Percentiles rank a stretch among this genome's conserved stretches.
These are phyloP conservation scores for Ameiurus melas DNA, from an alignment of 2,113 vertebrate species.

Conservation along the genomic window DNA sequence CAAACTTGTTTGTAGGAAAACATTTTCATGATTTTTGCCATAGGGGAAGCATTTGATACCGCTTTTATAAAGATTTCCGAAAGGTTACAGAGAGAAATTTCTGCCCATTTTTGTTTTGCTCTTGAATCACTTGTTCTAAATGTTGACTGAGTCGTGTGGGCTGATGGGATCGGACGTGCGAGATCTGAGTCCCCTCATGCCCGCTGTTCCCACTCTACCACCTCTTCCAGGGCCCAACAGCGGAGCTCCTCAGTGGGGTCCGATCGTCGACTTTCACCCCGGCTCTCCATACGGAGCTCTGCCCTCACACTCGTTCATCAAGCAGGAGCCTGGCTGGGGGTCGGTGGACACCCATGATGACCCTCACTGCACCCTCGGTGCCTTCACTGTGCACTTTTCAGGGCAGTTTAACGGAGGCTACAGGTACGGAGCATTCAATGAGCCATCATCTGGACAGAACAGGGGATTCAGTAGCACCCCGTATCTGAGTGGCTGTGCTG, in stretches of 20 bases:
- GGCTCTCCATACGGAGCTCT: constrained; percentile 82
- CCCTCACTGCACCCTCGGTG: constrained; percentile 87
- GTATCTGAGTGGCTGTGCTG: constrained; percentile 87
- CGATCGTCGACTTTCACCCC: constrained; percentile 90
- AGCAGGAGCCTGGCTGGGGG: constrained; percentile 94
- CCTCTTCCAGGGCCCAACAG: constrained; percentile 79
- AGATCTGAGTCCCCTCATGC: constrained; percentile 86
- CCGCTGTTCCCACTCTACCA: constrained; percentile 81
- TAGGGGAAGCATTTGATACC: neutral
- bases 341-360: constrained; percentile 85
- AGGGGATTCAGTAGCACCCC: constrained; percentile 86
- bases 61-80: neutral
- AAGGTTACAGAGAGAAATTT: neutral
- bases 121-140: constrained; percentile 39
- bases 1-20: neutral
- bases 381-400: constrained; percentile 95
- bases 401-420: constrained; percentile 92
- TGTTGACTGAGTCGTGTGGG: constrained; percentile 70
- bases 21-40: neutral
- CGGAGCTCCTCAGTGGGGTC: constrained; percentile 87
- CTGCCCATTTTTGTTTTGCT: too few relatives aligned
- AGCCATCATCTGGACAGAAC: constrained; percentile 77
- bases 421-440: constrained; percentile 85
- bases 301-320: constrained; percentile 91
- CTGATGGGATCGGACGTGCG: constrained; percentile 89